Evolutionary conservation across 2,113 vertebrate genomes (phyloP), one percentile per base, ranked within the genome.

Genomic region (Pseudorhombus dupliciocellatus): DNA sequence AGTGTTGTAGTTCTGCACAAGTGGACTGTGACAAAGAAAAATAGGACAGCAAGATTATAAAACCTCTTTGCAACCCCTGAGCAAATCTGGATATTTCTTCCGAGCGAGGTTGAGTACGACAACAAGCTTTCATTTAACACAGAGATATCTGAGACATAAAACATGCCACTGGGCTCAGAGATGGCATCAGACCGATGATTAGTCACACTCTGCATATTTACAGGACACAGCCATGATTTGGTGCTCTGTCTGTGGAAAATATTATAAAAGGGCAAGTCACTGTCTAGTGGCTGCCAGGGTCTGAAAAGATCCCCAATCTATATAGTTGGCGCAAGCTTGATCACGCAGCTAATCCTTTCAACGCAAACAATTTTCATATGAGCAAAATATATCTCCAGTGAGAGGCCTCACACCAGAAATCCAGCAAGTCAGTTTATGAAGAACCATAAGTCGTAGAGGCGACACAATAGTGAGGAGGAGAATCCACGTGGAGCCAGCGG

Each of bases 401-500:
- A 44, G 75, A 60, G 50, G 48, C 50, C 63, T 66, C 25, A 50
- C 54, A 54, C 16, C 51, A 30, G 6, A 52, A 51, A 3, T 18
- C 24, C 48, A 30, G 54, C 60, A 52, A 72, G 56, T 44, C 34
- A 55, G 64, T 79, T 70, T 44, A 61, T 48, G 48, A 66, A 73
- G 56, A 66, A 63, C 73, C 78, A 54, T 12, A 74, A 46, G 56
- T 75, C 79, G 64, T 52, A 73, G 60, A 72, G 79, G 74, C 67
- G 66, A 66, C 76, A 79, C 46, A 83, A 53, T 12, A 76, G 52
- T 69, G 61, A 81, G 62, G 81, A 83, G 73, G 64, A 86, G 72
- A 88, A 89, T 80, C 77, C 79, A 85, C 70, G 60, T 22, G 73
- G 84, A 88, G 83, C 64, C 68, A 74, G 56, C 34, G 51, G 34